Evolutionary conservation across 2,113 vertebrate genomes (phyloP).

Genomic region (Uria lomvia): DNA sequence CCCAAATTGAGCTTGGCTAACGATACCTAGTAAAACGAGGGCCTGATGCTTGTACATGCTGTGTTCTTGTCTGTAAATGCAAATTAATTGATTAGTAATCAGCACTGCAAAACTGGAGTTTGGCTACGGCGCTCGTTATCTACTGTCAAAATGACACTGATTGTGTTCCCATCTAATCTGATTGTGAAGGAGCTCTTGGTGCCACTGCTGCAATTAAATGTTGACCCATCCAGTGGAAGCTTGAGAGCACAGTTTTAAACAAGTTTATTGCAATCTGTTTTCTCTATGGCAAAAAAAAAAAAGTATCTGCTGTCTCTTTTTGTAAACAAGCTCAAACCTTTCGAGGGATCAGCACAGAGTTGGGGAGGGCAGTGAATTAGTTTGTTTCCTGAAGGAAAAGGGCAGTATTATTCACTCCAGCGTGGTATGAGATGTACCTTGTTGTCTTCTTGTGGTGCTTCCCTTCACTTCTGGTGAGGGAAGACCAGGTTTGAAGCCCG

Average conservation of each 20-base stretch:
- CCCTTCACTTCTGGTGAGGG: background rate
- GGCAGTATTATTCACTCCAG: background rate
- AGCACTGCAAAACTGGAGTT: background rate
- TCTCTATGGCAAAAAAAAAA: background rate
- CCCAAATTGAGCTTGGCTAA: background rate
- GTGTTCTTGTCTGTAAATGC: background rate
- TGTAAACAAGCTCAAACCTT: background rate
- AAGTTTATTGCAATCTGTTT: background rate
- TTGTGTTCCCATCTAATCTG: background rate
- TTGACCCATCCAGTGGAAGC: background rate
- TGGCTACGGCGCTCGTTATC: background rate
- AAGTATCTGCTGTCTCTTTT: background rate
- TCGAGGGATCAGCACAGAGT: background rate
- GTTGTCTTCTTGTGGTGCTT: background rate
- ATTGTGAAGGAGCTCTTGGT: background rate
- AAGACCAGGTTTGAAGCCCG: background rate
- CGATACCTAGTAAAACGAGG: background rate
- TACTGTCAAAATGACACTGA: background rate
- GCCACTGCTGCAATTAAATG: background rate
- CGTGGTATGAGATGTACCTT: background rate
- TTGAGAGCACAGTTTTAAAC: background rate
- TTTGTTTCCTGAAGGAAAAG: background rate
- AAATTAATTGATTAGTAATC: background rate
- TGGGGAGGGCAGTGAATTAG: background rate
- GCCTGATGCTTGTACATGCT: background rate